These are phyloP conservation scores for Patella vulgata DNA, from an alignment of 1,140 invertebrate genomes.

Conservation along the genomic window DNA sequence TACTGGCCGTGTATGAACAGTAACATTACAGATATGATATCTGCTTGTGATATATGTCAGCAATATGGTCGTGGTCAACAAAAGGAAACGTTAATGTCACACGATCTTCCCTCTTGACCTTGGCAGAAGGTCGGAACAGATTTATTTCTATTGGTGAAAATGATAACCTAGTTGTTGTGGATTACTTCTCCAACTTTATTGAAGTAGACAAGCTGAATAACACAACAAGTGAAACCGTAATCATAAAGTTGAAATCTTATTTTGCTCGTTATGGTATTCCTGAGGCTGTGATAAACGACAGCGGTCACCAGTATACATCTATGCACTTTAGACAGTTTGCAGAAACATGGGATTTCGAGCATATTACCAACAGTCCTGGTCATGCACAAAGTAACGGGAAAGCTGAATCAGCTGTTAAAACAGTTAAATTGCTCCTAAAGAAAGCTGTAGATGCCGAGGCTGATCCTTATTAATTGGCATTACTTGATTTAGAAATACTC, in stretches of 20 bases:
- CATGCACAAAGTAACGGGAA: conserved; percentile 35
- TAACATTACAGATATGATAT: conserved; percentile 65
- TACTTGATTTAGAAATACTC: conserved; percentile 35
- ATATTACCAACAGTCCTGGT: conserved; percentile 27
- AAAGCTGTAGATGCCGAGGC: conserved; percentile 20
- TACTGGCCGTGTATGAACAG: conserved; percentile 67
- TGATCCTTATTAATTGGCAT: conserved; percentile 35
- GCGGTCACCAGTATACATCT: no score
- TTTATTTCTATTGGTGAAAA: conserved; percentile 21
- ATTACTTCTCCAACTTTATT: conserved; percentile 37
- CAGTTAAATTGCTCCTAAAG: conserved; percentile 36
- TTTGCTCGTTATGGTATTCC: conserved; percentile 35
- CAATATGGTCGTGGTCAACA: conserved; percentile 43
- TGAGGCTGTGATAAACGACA: conserved; percentile 21
- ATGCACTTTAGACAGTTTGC: conserved; percentile 25
- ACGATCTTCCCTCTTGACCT: conserved; percentile 11
- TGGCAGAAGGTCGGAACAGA: conserved; percentile 30
- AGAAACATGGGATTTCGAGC: conserved; percentile 20
- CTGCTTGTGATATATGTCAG: conserved; percentile 61
- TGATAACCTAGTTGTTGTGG: conserved; percentile 27
- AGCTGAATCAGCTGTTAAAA: conserved; percentile 38
- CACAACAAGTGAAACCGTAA: conserved; percentile 23
- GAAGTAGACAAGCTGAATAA: conserved; percentile 29
- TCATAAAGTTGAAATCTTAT: conserved; percentile 39
- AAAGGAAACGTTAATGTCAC: conserved; percentile 22